Base-by-base conservation (phyloP, 2,888 invertebrate genomes). In the Ceraclea dissimilis region DNA sequence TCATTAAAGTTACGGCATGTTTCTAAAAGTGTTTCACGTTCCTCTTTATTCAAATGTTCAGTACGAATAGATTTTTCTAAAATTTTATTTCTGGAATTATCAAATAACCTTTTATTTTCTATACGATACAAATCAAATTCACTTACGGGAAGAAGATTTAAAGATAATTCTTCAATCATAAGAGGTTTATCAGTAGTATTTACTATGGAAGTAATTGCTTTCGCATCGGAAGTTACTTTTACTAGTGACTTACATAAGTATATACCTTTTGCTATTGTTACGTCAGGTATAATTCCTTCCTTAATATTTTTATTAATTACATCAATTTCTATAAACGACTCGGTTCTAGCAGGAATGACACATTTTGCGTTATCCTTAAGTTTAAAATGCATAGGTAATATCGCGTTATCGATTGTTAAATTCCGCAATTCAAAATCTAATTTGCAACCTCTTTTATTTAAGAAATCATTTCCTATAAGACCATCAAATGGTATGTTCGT, bases 21-120 rank as follows among this genome's bases (percentile, higher is more conserved):
- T 49, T 63, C 46, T 17, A 62, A 51, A 43, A 65, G 46, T 13
- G 64, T 62, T 13, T 49, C 17, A 52, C 61, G 62, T 62, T 66
- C 66, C 60, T 66, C 64, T 13, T 51, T 11, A 54, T 66, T 67
- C 48, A 67, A 39, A 54, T 65, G 66, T 48, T 49, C 33, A 2
- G 17, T 17, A 4, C 43, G 43, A 17, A 43, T 13, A 8, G 4
- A 13, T 43, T 13, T 43, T 13, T 4, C 13, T 43, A 43, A 16
- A 13, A 2, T 4, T 16, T 43, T 13, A 16, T 16, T 43, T 43
- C 43, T 43, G 13, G n/a, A 16, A 2, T 4, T 13, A 17, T 43
- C 17, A 8, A 8, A 8, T 8, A 13, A 4, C 2, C 6, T 43
- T 17, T 2, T 13, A 17, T 43, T 13, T 43, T 16, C 5, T 4